A percentile compares a stretch with the other conserved stretches of the same genome.
Conservation (phyloP, 2,888 invertebrate genomes). For the Agriotes lineatus region DNA sequence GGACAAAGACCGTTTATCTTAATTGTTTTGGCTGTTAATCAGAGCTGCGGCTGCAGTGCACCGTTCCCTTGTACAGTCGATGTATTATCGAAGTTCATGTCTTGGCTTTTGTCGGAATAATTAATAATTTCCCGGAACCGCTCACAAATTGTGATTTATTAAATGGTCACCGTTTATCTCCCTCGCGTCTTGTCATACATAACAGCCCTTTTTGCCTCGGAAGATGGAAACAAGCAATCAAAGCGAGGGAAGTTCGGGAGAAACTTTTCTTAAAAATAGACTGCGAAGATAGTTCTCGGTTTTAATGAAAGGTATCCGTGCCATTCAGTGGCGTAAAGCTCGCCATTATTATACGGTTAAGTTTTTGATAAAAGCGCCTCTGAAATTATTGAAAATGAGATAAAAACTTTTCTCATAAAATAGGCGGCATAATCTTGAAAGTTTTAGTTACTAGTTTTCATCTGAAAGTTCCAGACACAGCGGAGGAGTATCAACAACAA, state of each 20-base stretch:
- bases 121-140: slow-evolving; percentile 9
- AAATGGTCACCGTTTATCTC: slow-evolving; percentile 16
- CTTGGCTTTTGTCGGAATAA: slow-evolving; percentile 21
- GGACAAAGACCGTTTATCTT: slow-evolving; percentile 38
- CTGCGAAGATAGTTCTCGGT: not conserved
- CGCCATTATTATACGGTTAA: not conserved
- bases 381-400: slow-evolving; percentile 33
- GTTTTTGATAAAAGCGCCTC: slow-evolving; percentile 14
- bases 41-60: slow-evolving; percentile 20
- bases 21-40: slow-evolving; percentile 44
- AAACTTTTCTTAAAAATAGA: no score
- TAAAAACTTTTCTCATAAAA: slow-evolving; percentile 37
- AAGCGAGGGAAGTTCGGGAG: no score
- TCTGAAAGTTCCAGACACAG: slow-evolving; percentile 20
- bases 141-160: slow-evolving; percentile 15
- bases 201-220: not conserved
- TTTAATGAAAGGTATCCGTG: not conserved
- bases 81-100: slow-evolving; percentile 28
- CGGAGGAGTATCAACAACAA: slow-evolving; percentile 35
- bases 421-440: slow-evolving; percentile 27
- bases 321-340: not conserved
- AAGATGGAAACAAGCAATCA: no score
- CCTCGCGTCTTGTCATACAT: slow-evolving; percentile 4
- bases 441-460: slow-evolving; percentile 29
- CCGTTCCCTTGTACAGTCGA: slow-evolving; percentile 10